Conservation (phyloP, 2,797 vertebrate species). For the Rhinoraja longicauda region DNA sequence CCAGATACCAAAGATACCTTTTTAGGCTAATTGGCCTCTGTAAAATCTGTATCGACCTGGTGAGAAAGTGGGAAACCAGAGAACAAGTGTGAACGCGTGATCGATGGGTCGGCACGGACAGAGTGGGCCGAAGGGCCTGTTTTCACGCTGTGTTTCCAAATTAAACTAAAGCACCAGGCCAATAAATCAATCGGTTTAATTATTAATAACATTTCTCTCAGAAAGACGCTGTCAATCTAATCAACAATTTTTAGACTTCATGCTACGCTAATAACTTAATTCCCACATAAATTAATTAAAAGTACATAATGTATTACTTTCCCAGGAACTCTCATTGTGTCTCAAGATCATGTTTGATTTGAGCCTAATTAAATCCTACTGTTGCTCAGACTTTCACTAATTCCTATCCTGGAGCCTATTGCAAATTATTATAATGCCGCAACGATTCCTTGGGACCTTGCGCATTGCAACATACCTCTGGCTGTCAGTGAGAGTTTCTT, state of each 20-base stretch:
- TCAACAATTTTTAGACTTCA: not conserved
- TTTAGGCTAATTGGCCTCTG: no score
- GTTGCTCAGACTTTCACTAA: not conserved
- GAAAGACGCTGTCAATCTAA: not conserved
- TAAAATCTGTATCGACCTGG: no score
- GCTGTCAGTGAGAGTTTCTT: not conserved
- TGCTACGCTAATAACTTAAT: not conserved
- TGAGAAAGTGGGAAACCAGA: no score
- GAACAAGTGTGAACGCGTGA: no score
- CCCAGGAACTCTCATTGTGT: not conserved
- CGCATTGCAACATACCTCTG: not conserved
- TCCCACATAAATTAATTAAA: not conserved
- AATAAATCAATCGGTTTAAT: not conserved
- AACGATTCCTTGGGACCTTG: not conserved
- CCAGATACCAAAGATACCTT: no score
- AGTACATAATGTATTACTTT: not conserved
- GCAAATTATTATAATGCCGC: not conserved
- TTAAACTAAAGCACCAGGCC: no score
- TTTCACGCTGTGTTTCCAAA: no score
- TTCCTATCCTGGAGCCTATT: not conserved
- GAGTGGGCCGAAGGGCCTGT: no score
- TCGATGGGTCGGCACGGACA: no score
- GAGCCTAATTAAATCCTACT: not conserved
- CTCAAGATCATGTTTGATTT: not conserved
- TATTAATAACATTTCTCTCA: not conserved